These are phyloP conservation scores for Scaeva pyrastri DNA, from an alignment of 2,888 invertebrate genomes.

Conservation along the genomic window DNA sequence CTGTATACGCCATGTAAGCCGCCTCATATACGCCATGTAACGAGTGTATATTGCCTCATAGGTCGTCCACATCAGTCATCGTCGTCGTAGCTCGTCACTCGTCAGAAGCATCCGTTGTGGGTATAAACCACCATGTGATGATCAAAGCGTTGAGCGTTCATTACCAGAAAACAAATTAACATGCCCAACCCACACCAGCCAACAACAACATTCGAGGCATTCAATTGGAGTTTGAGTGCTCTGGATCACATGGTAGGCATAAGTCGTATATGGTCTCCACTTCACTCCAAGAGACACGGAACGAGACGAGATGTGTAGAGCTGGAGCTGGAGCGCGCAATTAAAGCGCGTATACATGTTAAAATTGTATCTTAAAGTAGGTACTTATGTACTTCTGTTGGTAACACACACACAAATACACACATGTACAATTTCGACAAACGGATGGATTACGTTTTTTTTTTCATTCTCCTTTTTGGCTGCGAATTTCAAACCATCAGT, in stretches of 20 bases:
- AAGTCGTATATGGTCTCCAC: neutral
- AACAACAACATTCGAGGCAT: constrained; percentile 1
- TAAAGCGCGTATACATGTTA: constrained; percentile 60
- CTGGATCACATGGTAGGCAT: constrained; percentile 5
- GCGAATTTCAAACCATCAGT: neutral
- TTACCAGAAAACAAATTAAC: constrained; percentile 45
- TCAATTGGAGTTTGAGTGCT: constrained; percentile 22
- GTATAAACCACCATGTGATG: neutral
- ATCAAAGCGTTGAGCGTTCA: constrained; percentile 57
- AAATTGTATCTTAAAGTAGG: constrained; percentile 58
- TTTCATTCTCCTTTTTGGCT: neutral
- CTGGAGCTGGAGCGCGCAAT: no score
- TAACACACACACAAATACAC: neutral
- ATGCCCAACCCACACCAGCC: constrained; percentile 9
- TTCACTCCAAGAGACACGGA: constrained; percentile 1
- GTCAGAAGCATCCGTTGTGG: neutral
- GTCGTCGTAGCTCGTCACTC: no score
- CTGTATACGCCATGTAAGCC: neutral
- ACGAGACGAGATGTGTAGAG: constrained; percentile 3
- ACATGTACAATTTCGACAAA: neutral
- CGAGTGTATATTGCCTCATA: neutral
- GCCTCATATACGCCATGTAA: neutral
- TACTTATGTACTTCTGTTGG: constrained; percentile 15
- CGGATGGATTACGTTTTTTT: constrained; percentile 5
- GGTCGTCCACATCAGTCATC: no score